These are phyloP conservation scores for Cheilinus undulatus DNA, from an alignment of 2,113 vertebrate species.

Conservation along the genomic window DNA sequence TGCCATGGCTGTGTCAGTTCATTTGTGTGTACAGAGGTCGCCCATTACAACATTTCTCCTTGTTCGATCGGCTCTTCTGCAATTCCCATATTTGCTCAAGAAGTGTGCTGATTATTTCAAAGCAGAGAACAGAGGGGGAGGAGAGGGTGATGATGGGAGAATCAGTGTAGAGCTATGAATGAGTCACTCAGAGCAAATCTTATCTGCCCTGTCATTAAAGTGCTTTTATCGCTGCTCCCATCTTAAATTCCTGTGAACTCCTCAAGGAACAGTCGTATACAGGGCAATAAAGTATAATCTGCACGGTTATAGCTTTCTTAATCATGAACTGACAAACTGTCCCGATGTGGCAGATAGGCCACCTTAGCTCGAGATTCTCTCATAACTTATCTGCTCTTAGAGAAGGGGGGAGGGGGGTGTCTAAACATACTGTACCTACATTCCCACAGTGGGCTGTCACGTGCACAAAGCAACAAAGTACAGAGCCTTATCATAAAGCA, in stretches of 20 bases:
- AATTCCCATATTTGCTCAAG: slow-evolving; percentile 78
- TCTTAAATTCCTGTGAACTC: slow-evolving; percentile 80
- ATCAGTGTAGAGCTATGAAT: slow-evolving; percentile 64
- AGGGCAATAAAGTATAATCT: slow-evolving; percentile 83
- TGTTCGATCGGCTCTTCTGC: slow-evolving; percentile 69
- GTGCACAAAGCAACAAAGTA: slow-evolving; percentile 10
- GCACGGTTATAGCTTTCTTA: slow-evolving; percentile 71
- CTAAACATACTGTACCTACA: background rate
- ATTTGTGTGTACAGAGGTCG: slow-evolving; percentile 69
- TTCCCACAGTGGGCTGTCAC: slow-evolving; percentile 17
- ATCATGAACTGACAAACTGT: slow-evolving; percentile 71
- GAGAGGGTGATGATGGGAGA: slow-evolving; percentile 14
- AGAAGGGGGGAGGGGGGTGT: background rate
- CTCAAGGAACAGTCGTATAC: slow-evolving; percentile 74
- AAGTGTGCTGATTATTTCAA: slow-evolving; percentile 74
- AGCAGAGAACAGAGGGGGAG: slow-evolving; percentile 10
- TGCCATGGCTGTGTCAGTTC: slow-evolving; percentile 5
- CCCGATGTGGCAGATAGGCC: slow-evolving; percentile 42
- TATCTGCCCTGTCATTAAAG: slow-evolving; percentile 85
- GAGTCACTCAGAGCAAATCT: slow-evolving; percentile 83
- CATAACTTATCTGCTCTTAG: slow-evolving; percentile 33
- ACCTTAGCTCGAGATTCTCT: background rate
- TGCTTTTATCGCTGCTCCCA: slow-evolving; percentile 76
- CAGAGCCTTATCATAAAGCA: background rate
- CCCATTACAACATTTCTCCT: slow-evolving; percentile 65